phyloP scores from a whole-genome alignment of 2,888 invertebrate genomes.

The Rugalucina vietnamica region DNA sequence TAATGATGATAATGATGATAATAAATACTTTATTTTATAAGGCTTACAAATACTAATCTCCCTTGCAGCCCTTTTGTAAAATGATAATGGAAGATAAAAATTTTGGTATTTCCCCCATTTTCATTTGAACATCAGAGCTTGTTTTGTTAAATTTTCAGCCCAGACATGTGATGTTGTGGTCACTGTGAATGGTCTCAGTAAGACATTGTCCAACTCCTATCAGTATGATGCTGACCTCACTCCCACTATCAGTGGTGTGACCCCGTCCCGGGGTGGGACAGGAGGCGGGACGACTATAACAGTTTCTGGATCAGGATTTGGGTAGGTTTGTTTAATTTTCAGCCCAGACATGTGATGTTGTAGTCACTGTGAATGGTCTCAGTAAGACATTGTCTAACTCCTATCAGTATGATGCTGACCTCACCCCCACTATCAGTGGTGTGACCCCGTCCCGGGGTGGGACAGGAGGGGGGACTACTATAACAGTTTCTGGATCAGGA shows the following conservation, averaged over 20 bases:
- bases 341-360: constrained; percentile 68
- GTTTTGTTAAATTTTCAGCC: too few species aligned
- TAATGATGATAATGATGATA: too few species aligned
- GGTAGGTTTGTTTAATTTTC: constrained; percentile 70
- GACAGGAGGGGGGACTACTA: neutral
- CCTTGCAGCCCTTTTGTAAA: too few species aligned
- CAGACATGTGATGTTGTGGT: constrained; percentile 69
- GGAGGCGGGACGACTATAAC: constrained; percentile 78
- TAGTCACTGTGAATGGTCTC: constrained; percentile 64
- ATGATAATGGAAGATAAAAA: too few species aligned
- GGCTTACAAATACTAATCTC: too few species aligned
- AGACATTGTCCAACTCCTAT: constrained; percentile 61
- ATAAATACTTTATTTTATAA: too few species aligned
- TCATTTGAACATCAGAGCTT: too few species aligned
- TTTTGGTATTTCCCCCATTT: too few species aligned
- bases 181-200: constrained; percentile 62
- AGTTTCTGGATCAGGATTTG: constrained; percentile 78
- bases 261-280: constrained; percentile 77
- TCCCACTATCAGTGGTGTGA: constrained; percentile 70
- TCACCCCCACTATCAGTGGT: neutral
- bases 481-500: neutral
- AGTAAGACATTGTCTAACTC: constrained; percentile 31
- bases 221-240: constrained; percentile 71
- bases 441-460: neutral
- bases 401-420: neutral